A percentile compares a stretch with the other conserved stretches of the same genome.
These are phyloP conservation scores for Neoniphon sammara DNA, from an alignment of 2,797 vertebrate species.

Conservation along the genomic window DNA sequence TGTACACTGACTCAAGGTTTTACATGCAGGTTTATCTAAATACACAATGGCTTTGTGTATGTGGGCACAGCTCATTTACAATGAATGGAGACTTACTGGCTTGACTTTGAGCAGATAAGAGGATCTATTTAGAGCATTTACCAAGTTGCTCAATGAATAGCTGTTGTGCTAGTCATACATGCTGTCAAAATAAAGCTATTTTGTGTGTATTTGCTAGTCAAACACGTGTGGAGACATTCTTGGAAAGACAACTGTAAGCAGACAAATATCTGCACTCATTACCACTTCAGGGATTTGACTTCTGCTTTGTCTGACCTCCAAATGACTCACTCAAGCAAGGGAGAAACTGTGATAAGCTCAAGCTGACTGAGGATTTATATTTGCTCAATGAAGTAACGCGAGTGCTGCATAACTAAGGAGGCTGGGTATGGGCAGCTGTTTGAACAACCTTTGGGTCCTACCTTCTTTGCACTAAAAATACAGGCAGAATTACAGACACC, in stretches of 20 bases:
- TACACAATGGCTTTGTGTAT: slow-evolving; percentile 53
- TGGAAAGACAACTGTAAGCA: slow-evolving; percentile 13
- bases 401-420: slow-evolving; percentile 30
- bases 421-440: slow-evolving; percentile 27
- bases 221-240: slow-evolving; percentile 1
- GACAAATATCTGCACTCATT: slow-evolving; percentile 1
- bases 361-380: slow-evolving; percentile 56
- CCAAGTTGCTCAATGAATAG: not conserved
- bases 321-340: slow-evolving; percentile 28
- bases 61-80: slow-evolving; percentile 51
- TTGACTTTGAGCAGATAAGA: slow-evolving; percentile 36
- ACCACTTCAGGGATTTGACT: slow-evolving; percentile 28
- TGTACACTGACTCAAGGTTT: slow-evolving; percentile 48
- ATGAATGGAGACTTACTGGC: slow-evolving; percentile 40
- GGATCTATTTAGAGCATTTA: slow-evolving; percentile 32
- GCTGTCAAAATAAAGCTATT: not conserved
- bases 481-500: slow-evolving; percentile 60
- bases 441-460: slow-evolving; percentile 43
- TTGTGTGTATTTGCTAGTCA: not conserved
- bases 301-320: slow-evolving; percentile 46
- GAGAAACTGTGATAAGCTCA: slow-evolving; percentile 45
- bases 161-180: not conserved
- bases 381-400: slow-evolving; percentile 44
- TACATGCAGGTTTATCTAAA: slow-evolving; percentile 47
- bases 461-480: slow-evolving; percentile 46